Percentiles rank a stretch among this genome's conserved stretches.
Evolutionary conservation across 2,888 invertebrate genomes (phyloP).

Genomic region (Yponomeuta plumbellus): DNA sequence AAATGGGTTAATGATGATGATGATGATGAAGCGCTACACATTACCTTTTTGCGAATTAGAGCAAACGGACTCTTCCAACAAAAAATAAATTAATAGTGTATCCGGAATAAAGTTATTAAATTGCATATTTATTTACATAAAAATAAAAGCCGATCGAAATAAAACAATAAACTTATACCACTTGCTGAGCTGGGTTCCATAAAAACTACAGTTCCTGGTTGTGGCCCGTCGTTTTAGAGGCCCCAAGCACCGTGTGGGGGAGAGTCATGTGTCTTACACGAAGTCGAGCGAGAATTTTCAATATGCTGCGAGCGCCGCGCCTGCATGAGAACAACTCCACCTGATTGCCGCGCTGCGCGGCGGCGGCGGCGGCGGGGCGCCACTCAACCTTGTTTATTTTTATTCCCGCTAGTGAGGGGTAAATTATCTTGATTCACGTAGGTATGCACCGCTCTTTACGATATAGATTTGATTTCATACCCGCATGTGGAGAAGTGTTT

Average conservation of each 20-base stretch:
- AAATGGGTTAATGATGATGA: too few relatives aligned
- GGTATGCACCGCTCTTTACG: not conserved
- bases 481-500: not conserved
- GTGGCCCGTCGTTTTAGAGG: constrained; percentile 17
- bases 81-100: too few relatives aligned
- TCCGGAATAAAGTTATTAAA: too few relatives aligned
- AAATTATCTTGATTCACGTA: constrained; percentile 2
- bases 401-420: constrained; percentile 40
- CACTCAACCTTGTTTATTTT: constrained; percentile 44
- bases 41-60: too few relatives aligned
- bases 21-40: too few relatives aligned
- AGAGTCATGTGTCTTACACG: constrained; percentile 2
- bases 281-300: constrained; percentile 3
- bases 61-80: too few relatives aligned
- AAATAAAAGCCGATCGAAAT: too few relatives aligned
- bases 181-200: too few relatives aligned
- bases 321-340: constrained; percentile 54
- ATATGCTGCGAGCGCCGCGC: constrained; percentile 5
- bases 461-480: not conserved
- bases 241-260: not conserved
- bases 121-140: too few relatives aligned
- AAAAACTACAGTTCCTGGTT: too few relatives aligned
- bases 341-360: constrained; percentile 65
- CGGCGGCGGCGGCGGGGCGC: constrained; percentile 13
- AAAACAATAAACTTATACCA: too few relatives aligned